These are phyloP conservation scores for Adineta ricciae DNA, from an alignment of 2,888 invertebrate species.

Conservation along the genomic window DNA sequence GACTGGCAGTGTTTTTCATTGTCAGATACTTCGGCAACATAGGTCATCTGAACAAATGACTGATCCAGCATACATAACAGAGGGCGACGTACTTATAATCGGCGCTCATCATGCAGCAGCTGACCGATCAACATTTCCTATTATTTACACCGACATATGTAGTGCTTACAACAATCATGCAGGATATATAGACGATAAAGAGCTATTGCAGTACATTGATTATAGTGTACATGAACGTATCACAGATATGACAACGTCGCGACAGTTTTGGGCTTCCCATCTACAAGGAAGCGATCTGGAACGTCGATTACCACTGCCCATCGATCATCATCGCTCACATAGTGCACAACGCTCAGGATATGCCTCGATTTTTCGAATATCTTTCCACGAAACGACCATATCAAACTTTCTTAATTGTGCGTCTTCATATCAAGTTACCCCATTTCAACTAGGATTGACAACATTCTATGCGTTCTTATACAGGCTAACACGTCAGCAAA, in stretches of 20 bases:
- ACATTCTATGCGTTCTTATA: background rate
- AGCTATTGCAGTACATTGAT: background rate
- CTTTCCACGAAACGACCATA: background rate
- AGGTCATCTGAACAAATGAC: background rate
- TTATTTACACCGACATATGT: background rate
- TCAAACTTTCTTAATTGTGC: background rate
- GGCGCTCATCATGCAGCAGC: background rate
- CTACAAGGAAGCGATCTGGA: background rate
- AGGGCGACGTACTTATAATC: background rate
- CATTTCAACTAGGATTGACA: background rate
- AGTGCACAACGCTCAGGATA: background rate
- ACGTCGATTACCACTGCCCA: background rate
- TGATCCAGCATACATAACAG: background rate
- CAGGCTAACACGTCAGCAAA: background rate
- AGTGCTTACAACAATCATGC: background rate
- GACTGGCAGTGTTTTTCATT: background rate
- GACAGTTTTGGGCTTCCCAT: background rate
- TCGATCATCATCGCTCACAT: background rate
- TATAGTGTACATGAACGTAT: background rate
- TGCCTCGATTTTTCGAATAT: background rate
- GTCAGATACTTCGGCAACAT: background rate
- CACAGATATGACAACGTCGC: background rate
- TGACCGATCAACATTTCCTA: background rate
- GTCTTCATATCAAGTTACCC: background rate
- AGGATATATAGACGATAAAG: background rate